phyloP scores from a whole-genome alignment of 2,888 invertebrate species.

The Phengaris arion region DNA sequence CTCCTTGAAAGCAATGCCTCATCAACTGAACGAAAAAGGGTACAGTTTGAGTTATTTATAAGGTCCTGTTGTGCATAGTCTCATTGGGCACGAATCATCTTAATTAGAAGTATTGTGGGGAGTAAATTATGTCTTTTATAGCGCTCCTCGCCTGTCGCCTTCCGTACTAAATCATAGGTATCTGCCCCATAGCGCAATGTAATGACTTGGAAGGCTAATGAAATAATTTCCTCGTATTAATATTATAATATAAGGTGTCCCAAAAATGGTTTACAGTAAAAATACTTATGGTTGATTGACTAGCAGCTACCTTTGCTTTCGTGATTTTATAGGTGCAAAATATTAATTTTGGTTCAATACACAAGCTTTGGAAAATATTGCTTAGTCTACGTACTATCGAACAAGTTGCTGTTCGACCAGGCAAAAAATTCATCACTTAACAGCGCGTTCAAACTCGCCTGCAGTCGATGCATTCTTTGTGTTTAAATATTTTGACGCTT shows the following conservation, averaged over 20 bases:
- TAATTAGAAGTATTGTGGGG: slow-evolving; percentile 77
- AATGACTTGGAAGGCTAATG: slow-evolving; percentile 74
- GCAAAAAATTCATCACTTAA: no score
- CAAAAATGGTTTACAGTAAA: not conserved
- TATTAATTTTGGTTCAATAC: no score
- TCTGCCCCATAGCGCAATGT: slow-evolving; percentile 70
- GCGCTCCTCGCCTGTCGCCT: slow-evolving; percentile 40
- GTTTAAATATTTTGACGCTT: no score
- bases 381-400: no score
- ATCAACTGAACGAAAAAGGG: slow-evolving; percentile 59
- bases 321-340: no score
- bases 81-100: slow-evolving; percentile 73
- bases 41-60: slow-evolving; percentile 75
- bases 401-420: no score
- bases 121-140: slow-evolving; percentile 68
- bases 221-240: slow-evolving; percentile 61
- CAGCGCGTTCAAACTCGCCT: no score
- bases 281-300: not conserved
- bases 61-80: slow-evolving; percentile 67
- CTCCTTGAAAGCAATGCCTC: slow-evolving; percentile 44
- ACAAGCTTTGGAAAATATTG: no score
- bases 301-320: no score
- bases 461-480: no score
- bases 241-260: slow-evolving; percentile 36
- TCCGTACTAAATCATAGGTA: slow-evolving; percentile 67